Evolutionary conservation across 2,797 vertebrate species (phyloP).

Genomic region (Cygnus olor): DNA sequence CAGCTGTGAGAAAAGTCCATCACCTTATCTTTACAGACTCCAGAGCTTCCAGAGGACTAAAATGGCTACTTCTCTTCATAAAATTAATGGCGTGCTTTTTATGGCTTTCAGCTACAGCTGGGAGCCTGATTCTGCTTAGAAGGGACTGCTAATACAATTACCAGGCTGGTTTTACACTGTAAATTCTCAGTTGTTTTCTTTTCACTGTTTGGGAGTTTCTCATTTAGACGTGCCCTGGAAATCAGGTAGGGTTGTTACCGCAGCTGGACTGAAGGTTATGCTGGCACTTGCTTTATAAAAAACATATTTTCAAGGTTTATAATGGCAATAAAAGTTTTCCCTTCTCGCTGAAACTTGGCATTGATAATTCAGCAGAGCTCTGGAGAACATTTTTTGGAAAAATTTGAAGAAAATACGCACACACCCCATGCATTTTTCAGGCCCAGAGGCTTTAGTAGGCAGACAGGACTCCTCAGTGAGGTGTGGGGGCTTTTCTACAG

Average conservation of each 20-base stretch:
- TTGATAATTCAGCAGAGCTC: not conserved
- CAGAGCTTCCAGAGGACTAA: constrained; percentile 51
- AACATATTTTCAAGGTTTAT: constrained; percentile 54
- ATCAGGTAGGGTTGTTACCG: constrained; percentile 15
- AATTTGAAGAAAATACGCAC: not conserved
- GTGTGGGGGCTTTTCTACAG: not conserved
- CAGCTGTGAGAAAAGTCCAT: constrained; percentile 62
- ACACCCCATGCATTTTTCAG: not conserved
- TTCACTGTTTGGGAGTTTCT: constrained; percentile 41
- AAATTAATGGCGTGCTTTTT: constrained; percentile 73
- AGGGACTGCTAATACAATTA: constrained; percentile 69
- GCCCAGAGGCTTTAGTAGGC: not conserved
- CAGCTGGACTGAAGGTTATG: constrained; percentile 3
- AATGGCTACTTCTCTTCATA: constrained; percentile 73
- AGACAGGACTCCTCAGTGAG: not conserved
- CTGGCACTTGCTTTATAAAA: constrained; percentile 45
- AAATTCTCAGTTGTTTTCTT: constrained; percentile 63
- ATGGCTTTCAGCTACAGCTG: constrained; percentile 62
- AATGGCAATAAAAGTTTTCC: constrained; percentile 38
- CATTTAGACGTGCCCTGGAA: constrained; percentile 42
- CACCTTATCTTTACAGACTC: constrained; percentile 76
- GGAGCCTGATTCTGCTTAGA: constrained; percentile 56
- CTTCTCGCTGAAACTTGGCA: not conserved
- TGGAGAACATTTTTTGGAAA: not conserved
- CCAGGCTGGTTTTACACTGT: constrained; percentile 34